phyloP scores from a whole-genome alignment of 2,113 vertebrate species.

The Chaetorhynchus papuensis region DNA sequence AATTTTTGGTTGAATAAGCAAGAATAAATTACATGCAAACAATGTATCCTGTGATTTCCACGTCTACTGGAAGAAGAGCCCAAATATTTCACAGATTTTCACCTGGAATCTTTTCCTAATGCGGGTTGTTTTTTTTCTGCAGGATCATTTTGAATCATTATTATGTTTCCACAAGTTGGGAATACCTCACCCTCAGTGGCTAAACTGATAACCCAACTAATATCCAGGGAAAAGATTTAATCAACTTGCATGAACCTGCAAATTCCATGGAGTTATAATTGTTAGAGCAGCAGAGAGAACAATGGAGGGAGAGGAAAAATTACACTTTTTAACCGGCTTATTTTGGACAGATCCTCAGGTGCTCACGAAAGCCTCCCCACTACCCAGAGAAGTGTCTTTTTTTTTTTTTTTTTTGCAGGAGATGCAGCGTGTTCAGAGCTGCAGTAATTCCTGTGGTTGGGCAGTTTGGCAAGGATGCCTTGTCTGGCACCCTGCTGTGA shows the following conservation, averaged over 20 bases:
- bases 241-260: background rate
- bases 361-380: background rate
- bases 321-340: background rate
- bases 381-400: background rate
- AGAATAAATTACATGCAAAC: conserved; percentile 1
- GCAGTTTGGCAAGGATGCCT: background rate
- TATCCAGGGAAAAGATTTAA: background rate
- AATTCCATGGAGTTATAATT: background rate
- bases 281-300: background rate
- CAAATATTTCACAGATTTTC: background rate
- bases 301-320: background rate
- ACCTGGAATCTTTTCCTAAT: background rate
- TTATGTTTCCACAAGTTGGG: background rate
- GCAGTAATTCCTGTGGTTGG: background rate
- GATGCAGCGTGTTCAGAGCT: background rate
- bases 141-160: background rate
- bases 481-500: background rate
- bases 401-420: background rate
- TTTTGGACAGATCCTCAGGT: background rate
- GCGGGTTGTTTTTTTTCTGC: background rate
- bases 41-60: background rate
- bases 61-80: background rate
- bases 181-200: background rate
- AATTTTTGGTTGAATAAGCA: conserved; percentile 29
- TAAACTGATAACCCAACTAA: background rate